Base-by-base conservation (phyloP, 1,140 invertebrate species). In the Drosophila pandora region DNA sequence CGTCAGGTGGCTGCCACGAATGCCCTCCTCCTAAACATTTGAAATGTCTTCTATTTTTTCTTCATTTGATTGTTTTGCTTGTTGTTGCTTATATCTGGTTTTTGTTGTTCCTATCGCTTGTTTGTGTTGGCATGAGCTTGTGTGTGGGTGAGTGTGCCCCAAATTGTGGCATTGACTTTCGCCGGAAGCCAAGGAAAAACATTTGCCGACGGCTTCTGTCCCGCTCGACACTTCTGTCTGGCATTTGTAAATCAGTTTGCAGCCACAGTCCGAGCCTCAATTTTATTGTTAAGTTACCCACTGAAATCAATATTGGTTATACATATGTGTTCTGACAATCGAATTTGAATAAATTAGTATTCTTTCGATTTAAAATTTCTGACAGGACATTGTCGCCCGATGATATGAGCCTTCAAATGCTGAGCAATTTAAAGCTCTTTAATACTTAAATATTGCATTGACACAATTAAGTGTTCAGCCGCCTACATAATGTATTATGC, bases 151-250 rank as follows among this genome's bases (percentile, higher is more conserved):
- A 49, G 59, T 55, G 60, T 81, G 69, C 30, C 77, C 70, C 78
- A 87, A 84, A 82, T 88, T 82, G 78, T 87, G 83, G 82, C 82
- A 79, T 88, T 85, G 83, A 87, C 82, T 88, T 76, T 87, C 59
- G 70, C 82, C 83, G 83, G 82, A 87, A 87, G 82, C 82, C 82
- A 87, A 85, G 79, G 52, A 85, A 85, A 84, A 81, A 74, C 81
- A 88, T 68, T 81, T 81, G 76, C 78, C 78, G 82, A 72, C 78
- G 82, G 82, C 82, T 87, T 82, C 74, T 78, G 47, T 49, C 53
- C 57, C 52, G 50, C 53, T 56, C 67, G 52, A 52, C 61, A 43
- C 65, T 74, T 78, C 74, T 76, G 73, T 59, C 73, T 84, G 68
- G 77, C 62, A 47, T 75, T 82, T 78, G 69, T 48, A 37, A 54